Conservation (phyloP, 2,888 invertebrate species). For the Sturmia bella region DNA sequence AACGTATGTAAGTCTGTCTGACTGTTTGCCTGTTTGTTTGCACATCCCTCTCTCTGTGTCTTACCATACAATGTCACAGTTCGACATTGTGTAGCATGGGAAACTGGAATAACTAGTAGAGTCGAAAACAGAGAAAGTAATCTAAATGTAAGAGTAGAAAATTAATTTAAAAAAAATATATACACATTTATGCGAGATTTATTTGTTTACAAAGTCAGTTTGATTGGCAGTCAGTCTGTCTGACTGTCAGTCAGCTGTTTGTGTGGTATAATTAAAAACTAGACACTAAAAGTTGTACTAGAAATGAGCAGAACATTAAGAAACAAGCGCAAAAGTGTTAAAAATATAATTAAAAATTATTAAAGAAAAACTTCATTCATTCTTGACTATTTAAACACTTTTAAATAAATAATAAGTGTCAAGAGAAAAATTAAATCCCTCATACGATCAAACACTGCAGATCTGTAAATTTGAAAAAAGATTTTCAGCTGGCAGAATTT, state of each 20-base stretch:
- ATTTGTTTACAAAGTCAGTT: slow-evolving; percentile 12
- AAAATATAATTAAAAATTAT: slow-evolving; percentile 50
- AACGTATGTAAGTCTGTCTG: neutral
- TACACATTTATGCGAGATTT: slow-evolving; percentile 24
- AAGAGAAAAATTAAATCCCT: neutral
- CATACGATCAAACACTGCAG: neutral
- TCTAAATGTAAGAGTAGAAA: slow-evolving; percentile 26
- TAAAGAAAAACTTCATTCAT: slow-evolving; percentile 13
- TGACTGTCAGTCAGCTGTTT: neutral
- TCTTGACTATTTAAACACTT: slow-evolving; percentile 38
- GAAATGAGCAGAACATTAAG: neutral
- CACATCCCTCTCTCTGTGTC: too few relatives aligned
- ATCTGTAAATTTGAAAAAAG: neutral
- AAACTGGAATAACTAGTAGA: slow-evolving; percentile 62
- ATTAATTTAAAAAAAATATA: neutral
- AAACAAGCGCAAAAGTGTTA: slow-evolving; percentile 39
- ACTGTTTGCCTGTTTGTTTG: neutral
- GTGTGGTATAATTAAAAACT: slow-evolving; percentile 15
- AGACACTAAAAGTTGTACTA: neutral
- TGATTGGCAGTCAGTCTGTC: neutral
- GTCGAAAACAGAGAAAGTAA: slow-evolving; percentile 62
- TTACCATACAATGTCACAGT: slow-evolving; percentile 2
- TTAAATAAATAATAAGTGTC: slow-evolving; percentile 30
- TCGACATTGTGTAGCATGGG: slow-evolving; percentile 21
- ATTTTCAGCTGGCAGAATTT: neutral